Percentiles rank a stretch among this genome's conserved stretches.
Evolutionary conservation across 2,113 vertebrate genomes (phyloP).

Genomic region (Synodontis membranacea): DNA sequence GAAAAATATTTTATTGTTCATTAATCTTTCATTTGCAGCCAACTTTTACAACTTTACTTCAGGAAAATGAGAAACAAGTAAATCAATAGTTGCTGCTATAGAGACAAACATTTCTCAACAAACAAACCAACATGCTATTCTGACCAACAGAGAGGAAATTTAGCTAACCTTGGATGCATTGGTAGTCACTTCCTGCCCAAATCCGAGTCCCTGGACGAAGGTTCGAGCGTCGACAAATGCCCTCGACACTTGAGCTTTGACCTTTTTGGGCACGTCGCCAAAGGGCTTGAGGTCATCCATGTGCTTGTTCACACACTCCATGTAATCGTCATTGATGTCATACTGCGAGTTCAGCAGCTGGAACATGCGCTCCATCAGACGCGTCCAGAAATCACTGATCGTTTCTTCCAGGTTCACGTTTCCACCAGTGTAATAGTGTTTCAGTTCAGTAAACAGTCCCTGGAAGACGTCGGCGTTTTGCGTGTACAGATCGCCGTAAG

Average conservation of each 20-base stretch:
- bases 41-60: no score
- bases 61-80: not conserved
- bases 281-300: constrained; percentile 95
- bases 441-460: constrained; percentile 83
- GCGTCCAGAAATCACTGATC: constrained; percentile 86
- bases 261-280: constrained; percentile 91
- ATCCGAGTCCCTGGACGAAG: constrained; percentile 93
- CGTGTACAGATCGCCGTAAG: constrained; percentile 83
- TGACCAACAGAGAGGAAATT: constrained; percentile 4
- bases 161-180: constrained; percentile 91
- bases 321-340: constrained; percentile 80
- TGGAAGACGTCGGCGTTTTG: constrained; percentile 87
- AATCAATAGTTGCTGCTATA: not conserved
- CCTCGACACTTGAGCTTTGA: constrained; percentile 91
- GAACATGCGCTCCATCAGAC: constrained; percentile 85
- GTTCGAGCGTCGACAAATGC: constrained; percentile 93
- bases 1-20: no score
- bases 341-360: constrained; percentile 86
- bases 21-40: no score
- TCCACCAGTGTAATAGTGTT: constrained; percentile 81
- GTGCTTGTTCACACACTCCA: constrained; percentile 92
- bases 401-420: constrained; percentile 85
- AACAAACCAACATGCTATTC: not conserved
- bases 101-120: not conserved
- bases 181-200: constrained; percentile 93